Evolutionary conservation across 2,113 vertebrate genomes (phyloP).

Genomic region (Sebastes fasciatus): DNA sequence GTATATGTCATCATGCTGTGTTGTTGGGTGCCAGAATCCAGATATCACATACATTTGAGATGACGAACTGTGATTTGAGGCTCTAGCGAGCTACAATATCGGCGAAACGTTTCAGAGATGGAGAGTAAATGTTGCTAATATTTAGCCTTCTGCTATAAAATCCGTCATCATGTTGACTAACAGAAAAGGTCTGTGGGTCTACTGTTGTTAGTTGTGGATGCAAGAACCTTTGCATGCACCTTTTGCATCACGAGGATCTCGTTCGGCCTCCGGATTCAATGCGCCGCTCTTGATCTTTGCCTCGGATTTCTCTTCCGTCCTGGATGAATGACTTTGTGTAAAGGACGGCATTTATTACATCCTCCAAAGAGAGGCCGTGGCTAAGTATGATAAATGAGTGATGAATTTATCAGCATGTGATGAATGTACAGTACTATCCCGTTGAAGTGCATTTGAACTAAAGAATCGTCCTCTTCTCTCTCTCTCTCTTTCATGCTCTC

Average conservation of each 20-base stretch:
- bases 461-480: slow-evolving; percentile 12
- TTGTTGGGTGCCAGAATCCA: no score
- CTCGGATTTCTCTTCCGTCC: slow-evolving; percentile 27
- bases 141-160: no score
- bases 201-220: background rate
- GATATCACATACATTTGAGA: no score
- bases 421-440: slow-evolving; percentile 51
- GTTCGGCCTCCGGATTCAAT: background rate
- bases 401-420: slow-evolving; percentile 69
- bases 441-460: slow-evolving; percentile 60
- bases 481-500: slow-evolving; percentile 23
- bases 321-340: slow-evolving; percentile 66
- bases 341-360: slow-evolving; percentile 71
- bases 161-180: no score
- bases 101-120: no score
- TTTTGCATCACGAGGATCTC: slow-evolving; percentile 1
- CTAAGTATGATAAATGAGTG: slow-evolving; percentile 78
- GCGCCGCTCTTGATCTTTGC: slow-evolving; percentile 38
- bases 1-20: no score
- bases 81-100: no score
- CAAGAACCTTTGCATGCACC: background rate
- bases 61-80: no score
- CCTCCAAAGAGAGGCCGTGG: slow-evolving; percentile 53
- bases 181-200: background rate
- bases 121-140: no score